Evolutionary conservation across 1,140 invertebrate genomes (phyloP).

Genomic region (Penaeus chinensis): DNA sequence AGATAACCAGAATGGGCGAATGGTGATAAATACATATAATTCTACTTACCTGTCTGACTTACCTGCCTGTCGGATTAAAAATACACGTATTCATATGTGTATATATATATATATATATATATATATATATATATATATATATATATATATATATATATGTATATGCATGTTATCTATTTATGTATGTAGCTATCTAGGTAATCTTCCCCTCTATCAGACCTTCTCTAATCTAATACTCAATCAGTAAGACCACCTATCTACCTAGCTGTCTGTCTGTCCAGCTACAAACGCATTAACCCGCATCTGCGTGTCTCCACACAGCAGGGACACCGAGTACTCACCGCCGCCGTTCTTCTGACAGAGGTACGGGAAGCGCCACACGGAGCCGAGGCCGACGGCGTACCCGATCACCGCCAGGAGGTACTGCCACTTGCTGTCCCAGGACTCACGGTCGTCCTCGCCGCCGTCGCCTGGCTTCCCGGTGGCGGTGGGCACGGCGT

Average conservation of each 20-base stretch:
- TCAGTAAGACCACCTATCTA: too few relatives aligned
- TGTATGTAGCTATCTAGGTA: too few relatives aligned
- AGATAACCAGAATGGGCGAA: too few relatives aligned
- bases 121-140: conserved; percentile 1
- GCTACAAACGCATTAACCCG: not conserved
- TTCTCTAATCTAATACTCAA: too few relatives aligned
- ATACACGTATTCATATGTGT: not conserved
- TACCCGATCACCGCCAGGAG: conserved; percentile 91
- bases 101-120: not conserved
- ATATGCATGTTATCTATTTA: too few relatives aligned
- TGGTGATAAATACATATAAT: too few relatives aligned
- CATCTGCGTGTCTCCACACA: not conserved
- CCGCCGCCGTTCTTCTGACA: conserved; percentile 94
- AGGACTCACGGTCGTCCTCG: conserved; percentile 84
- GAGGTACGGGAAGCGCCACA: conserved; percentile 92
- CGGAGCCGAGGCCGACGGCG: conserved; percentile 91
- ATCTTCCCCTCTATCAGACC: too few relatives aligned
- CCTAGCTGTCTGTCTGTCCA: not conserved
- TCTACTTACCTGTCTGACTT: too few relatives aligned
- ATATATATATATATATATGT: too few relatives aligned
- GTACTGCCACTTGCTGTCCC: conserved; percentile 94
- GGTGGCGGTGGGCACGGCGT: conserved; percentile 46
- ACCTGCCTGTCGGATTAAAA: too few relatives aligned
- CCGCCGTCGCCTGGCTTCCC: conserved; percentile 70
- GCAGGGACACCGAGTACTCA: conserved; percentile 53